phyloP scores from a whole-genome alignment of 2,113 vertebrate species.

The Pao palembangensis region DNA sequence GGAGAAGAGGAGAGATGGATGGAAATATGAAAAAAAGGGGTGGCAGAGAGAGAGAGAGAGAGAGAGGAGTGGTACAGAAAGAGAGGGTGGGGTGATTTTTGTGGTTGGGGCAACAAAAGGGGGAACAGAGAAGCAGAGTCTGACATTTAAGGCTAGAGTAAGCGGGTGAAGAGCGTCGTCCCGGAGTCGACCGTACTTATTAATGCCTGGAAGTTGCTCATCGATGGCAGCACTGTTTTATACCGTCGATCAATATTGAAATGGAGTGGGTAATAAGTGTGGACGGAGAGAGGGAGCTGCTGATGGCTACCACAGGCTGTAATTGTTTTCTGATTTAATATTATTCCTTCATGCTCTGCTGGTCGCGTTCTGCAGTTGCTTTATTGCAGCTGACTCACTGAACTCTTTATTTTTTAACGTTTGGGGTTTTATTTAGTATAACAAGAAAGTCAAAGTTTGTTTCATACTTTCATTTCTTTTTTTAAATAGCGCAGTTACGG shows the following conservation, averaged over 20 bases:
- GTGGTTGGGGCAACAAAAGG: slow-evolving; percentile 72
- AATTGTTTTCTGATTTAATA: slow-evolving; percentile 29
- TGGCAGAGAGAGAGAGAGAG: slow-evolving; percentile 24
- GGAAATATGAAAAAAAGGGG: slow-evolving; percentile 46
- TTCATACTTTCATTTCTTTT: no score
- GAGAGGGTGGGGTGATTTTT: slow-evolving; percentile 65
- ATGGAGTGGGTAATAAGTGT: slow-evolving; percentile 18
- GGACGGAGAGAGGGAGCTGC: slow-evolving; percentile 2
- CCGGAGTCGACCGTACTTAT: neutral
- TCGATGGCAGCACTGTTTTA: slow-evolving; percentile 10
- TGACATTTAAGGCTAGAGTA: slow-evolving; percentile 58
- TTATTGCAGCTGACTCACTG: neutral
- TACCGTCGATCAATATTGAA: slow-evolving; percentile 34
- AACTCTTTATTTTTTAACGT: neutral
- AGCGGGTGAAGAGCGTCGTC: slow-evolving; percentile 29
- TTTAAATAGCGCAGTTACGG: no score
- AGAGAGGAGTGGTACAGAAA: slow-evolving; percentile 36
- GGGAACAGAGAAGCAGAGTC: slow-evolving; percentile 53
- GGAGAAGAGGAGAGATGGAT: slow-evolving; percentile 46
- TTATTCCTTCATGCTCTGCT: slow-evolving; percentile 6
- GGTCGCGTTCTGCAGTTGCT: no score
- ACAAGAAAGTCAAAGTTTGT: no score
- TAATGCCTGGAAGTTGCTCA: slow-evolving; percentile 16
- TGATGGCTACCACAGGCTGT: slow-evolving; percentile 17
- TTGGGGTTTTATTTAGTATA: no score